Base-by-base conservation (phyloP, 2,113 vertebrate genomes). In the Odocoileus hemionus region DNA sequence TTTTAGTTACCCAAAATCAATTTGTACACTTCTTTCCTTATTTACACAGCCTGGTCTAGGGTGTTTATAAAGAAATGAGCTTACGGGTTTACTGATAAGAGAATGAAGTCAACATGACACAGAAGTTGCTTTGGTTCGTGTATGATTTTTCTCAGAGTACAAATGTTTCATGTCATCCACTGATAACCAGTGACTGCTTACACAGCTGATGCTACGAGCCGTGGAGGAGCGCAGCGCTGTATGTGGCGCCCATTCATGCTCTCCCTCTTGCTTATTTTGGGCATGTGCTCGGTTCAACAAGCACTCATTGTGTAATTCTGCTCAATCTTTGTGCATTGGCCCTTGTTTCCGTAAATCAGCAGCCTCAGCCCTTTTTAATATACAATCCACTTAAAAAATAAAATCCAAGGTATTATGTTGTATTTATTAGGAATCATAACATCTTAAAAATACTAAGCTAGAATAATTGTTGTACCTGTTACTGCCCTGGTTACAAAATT, bases 401-500 rank as follows among this genome's bases (percentile, higher is more conserved):
- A 36, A 89, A 43, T 74, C 21, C 26, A 91, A 91, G 60, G n/a
- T 61, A 87, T 47, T 64, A 36, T 58, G 12, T 52, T 64, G 19
- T 28, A 28, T 52, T 52, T 78, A 60, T 47, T 64, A 58, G 60
- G 9, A 54, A 89, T 30, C n/a, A 80, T 19, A 95, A 26, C 33
- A 61, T 88, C 30, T 61, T 64, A 33, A 47, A 58, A 76, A 61
- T 79, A 84, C 19, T 84, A 12, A 13, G 11, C 39, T 89, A 76
- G 7, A 55, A 47, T 86, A 86, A 15, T 74, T 47, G 25, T 84
- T 39, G 25, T 76, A 60, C 28, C 55, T 82, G 23, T 87, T 54
- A 78, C 33, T 50, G 11, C 26, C 79, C 50, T 70, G 50, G 43
- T 86, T 95, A 61, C 82, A 90, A 82, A 92, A 76, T 10, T 76